Base-by-base conservation (phyloP, 2,113 vertebrate genomes). In the Poicephalus meyeri region DNA sequence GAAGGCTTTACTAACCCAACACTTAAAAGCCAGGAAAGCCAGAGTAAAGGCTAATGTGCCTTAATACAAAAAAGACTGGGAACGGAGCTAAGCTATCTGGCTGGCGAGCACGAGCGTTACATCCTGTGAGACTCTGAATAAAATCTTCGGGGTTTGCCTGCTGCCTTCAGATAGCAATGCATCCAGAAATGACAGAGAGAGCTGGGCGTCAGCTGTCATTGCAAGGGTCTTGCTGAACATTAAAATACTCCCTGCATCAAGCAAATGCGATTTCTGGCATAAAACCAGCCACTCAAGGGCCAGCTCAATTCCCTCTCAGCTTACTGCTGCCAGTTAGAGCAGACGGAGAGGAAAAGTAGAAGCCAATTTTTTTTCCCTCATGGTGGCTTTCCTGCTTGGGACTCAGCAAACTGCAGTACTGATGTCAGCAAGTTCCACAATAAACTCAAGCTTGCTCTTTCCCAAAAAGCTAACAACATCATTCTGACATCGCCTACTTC, bases 101-200 rank as follows among this genome's bases (percentile, higher is more conserved):
- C 25, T n/a, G 69, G 47, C 0, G 4, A 81, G 35, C 7, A 8
- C 0, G 1, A 91, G 33, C 11, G 13, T 55, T 46, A 19, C 0
- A 1, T 42, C 33, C 42, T 13, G 16, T 2, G 16, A 46, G 46
- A 58, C 26, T 39, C 79, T 26, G 29, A 79, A 25, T 1, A 9
- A 77, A 77, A 72, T 49, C 26, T 61, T 61, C 53, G 46, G 35
- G 29, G 15, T 56, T 87, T 88, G 49, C 16, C 25, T 56, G 50
- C 50, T 79, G 35, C 58, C 39, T 80, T 91, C 69, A 53, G 66
- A 50, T 1, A 6, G 11, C 23, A 33, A 16, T 0, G 0, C 1
- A 0, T 39, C n/a, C 65, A 79, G 82, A 49, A 90, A 79, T 0
- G 11, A 63, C 29, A 53, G 12, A 17, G 12, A 71, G 66, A 66